Evolutionary conservation across 2,113 vertebrate species (phyloP).

Genomic region (Nannobrachium achirus): DNA sequence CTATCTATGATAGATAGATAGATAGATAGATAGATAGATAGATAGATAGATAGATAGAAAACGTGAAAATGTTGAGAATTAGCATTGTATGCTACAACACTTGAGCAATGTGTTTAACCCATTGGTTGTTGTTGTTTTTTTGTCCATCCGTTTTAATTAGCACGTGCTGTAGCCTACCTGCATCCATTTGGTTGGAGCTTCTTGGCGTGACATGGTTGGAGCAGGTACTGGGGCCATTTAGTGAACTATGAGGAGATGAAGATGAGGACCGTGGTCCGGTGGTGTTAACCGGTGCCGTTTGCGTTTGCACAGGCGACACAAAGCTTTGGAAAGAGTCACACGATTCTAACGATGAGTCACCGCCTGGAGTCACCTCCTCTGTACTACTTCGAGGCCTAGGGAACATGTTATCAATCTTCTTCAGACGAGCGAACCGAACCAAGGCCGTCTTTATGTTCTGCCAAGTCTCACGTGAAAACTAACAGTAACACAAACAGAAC

Average conservation of each 20-base stretch:
- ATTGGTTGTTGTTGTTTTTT: no score
- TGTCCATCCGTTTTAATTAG: no score
- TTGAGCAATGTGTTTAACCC: no score
- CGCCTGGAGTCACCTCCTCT: constrained; percentile 58
- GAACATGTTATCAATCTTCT: constrained; percentile 44
- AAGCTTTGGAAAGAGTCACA: constrained; percentile 19
- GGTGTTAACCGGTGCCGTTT: constrained; percentile 16
- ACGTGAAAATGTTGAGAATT: no score
- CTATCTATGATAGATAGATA: no score
- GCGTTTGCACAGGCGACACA: constrained; percentile 4
- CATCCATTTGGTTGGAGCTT: not conserved
- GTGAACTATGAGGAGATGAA: constrained; percentile 25
- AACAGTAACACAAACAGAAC: no score
- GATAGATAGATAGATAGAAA: no score
- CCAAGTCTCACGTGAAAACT: no score
- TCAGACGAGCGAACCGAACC: not conserved
- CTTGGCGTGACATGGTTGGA: constrained; percentile 5
- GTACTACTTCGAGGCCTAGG: constrained; percentile 62
- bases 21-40: no score
- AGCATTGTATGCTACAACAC: no score
- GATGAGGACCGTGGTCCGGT: constrained; percentile 30
- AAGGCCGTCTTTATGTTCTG: no score
- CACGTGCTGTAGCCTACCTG: constrained; percentile 45
- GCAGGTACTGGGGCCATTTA: constrained; percentile 17
- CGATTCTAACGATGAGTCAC: constrained; percentile 23